Evolutionary conservation across 2,797 vertebrate genomes (phyloP), one percentile per base, ranked within the genome.

Genomic region (Sparus aurata): DNA sequence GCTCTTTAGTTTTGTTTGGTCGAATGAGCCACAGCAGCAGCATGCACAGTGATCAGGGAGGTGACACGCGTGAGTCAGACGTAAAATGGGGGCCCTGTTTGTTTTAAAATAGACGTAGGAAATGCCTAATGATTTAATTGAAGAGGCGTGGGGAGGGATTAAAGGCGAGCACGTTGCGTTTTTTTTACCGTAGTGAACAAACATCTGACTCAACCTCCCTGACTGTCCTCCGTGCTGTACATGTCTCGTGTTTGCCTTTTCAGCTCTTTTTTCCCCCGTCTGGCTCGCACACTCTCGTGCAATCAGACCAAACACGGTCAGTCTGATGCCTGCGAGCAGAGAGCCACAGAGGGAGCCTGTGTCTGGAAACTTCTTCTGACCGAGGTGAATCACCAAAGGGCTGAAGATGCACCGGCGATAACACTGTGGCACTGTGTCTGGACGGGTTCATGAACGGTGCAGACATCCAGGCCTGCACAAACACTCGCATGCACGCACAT

Each of bases 61-160:
- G 61, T 22, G 83, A 75, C 15, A 60, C 77, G 73, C 17, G 25
- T 66, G 75, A 87, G 63, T 83, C 87, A 86, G 67, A 54, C 12
- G 2, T 52, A 34, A 43, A 17, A 60, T n/a, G 50, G 57, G 16
- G 12, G 69, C 67, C 9, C 0, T 45, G 85, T 79, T 87, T 82
- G 59, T 73, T 77, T 74, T 83, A 15, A 71, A 84, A 77, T 17
- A 85, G 46, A 89, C 49, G 23, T 38, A 88, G 87, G 84, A 92
- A 91, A 88, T 83, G 73, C 80, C 75, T 72, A 45, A 45, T 78
- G 83, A 81, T 74, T 82, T 64, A 84, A 79, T 34, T 34, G 38
- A 23, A 77, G 27, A 30, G 68, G 63, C 3, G 15, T 34, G 65
- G 15, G 57, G 62, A 5, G 47, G 55, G 49, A 38, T 41, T 18